Evolutionary conservation across 2,888 invertebrate genomes (phyloP).

Genomic region (Hydroisotoma schaefferi): DNA sequence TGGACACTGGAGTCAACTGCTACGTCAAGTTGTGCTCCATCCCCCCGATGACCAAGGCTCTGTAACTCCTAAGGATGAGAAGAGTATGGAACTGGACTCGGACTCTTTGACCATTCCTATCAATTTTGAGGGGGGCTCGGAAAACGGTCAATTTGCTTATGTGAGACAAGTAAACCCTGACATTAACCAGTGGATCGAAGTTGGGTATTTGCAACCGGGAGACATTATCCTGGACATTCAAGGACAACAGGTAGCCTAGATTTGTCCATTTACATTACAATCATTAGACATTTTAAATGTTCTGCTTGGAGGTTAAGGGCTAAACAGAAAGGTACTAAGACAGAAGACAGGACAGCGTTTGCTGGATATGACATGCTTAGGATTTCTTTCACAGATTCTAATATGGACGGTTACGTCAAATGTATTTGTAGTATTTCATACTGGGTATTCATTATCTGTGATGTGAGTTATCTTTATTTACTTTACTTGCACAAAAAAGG

Average conservation of each 20-base stretch:
- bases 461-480: too few relatives aligned
- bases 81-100: neutral
- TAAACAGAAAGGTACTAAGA: too few relatives aligned
- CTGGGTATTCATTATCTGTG: too few relatives aligned
- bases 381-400: too few relatives aligned
- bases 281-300: too few relatives aligned
- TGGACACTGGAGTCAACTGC: conserved; percentile 47
- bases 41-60: conserved; percentile 8
- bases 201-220: conserved; percentile 47
- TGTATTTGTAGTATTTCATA: too few relatives aligned
- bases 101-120: conserved; percentile 42
- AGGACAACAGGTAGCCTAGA: conserved; percentile 45
- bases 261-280: too few relatives aligned
- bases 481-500: too few relatives aligned
- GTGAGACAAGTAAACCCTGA: conserved; percentile 49
- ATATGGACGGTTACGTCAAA: too few relatives aligned
- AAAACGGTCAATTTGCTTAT: conserved; percentile 54
- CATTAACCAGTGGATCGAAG: conserved; percentile 46
- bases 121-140: conserved; percentile 56
- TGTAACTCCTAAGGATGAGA: neutral
- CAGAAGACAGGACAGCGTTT: too few relatives aligned
- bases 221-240: conserved; percentile 48
- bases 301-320: too few relatives aligned
- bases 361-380: too few relatives aligned
- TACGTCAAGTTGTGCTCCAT: conserved; percentile 43